A percentile compares a stretch with the other conserved stretches of the same genome.
Evolutionary conservation across 2,113 vertebrate genomes (phyloP).

Genomic region (Daphoenositta chrysoptera): DNA sequence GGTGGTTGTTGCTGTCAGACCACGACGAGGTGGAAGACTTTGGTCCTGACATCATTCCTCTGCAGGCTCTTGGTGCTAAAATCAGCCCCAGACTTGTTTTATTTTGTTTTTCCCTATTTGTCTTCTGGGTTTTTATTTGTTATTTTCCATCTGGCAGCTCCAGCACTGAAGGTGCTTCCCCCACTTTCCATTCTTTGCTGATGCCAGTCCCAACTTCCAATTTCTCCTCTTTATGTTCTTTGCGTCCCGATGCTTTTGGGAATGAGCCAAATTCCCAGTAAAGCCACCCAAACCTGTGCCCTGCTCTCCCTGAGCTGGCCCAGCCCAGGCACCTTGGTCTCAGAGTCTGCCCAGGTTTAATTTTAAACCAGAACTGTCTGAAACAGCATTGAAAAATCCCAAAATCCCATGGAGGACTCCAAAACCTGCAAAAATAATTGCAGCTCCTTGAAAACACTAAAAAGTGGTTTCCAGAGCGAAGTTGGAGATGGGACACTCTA

Average conservation of each 20-base stretch:
- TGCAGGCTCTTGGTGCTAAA: background rate
- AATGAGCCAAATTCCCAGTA: background rate
- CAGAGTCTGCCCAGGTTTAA: background rate
- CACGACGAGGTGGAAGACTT: background rate
- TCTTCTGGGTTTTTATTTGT: background rate
- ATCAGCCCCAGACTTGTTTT: background rate
- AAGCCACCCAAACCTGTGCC: background rate
- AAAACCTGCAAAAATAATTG: constrained; percentile 42
- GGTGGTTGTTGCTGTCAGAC: background rate
- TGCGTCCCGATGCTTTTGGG: background rate
- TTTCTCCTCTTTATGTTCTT: background rate
- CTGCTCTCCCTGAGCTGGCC: background rate
- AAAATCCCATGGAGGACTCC: constrained; percentile 2
- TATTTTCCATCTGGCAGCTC: background rate
- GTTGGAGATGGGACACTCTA: background rate
- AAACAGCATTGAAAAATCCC: background rate
- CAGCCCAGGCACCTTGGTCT: background rate
- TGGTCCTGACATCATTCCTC: background rate
- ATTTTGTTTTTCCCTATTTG: background rate
- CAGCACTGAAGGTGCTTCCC: background rate
- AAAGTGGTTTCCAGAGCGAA: background rate
- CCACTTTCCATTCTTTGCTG: background rate
- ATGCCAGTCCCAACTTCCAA: background rate
- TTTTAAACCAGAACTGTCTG: constrained; percentile 11
- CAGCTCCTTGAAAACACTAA: constrained; percentile 7